These are phyloP conservation scores for Glossophaga mutica DNA, from an alignment of 2,797 vertebrate genomes.

Conservation along the genomic window DNA sequence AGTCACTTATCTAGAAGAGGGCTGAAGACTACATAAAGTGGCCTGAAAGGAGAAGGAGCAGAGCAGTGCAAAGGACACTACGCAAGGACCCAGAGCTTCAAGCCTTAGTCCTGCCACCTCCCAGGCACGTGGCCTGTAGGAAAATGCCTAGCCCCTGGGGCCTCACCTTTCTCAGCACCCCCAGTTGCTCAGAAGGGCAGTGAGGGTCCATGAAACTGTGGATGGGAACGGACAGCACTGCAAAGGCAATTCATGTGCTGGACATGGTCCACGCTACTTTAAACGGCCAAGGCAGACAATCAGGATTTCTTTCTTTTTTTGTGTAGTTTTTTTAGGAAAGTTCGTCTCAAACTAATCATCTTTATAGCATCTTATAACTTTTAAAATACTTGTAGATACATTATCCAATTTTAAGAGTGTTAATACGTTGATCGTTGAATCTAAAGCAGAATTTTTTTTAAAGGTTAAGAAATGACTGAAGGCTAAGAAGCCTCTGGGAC, in stretches of 20 bases:
- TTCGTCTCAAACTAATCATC: background rate
- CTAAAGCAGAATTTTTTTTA: background rate
- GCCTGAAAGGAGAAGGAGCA: background rate
- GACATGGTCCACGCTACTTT: rapidly evolving
- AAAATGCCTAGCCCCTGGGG: background rate
- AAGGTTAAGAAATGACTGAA: background rate
- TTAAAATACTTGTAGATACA: background rate
- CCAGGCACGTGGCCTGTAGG: background rate
- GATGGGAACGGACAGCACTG: background rate
- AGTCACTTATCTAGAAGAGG: constrained; percentile 47
- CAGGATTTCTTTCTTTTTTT: background rate
- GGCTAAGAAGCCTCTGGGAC: too few species aligned
- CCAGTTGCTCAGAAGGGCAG: rapidly evolving
- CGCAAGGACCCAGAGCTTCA: background rate
- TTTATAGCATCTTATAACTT: background rate
- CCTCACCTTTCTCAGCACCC: background rate
- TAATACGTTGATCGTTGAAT: background rate
- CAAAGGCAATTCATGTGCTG: background rate
- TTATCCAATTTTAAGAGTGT: background rate
- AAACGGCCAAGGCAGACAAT: background rate
- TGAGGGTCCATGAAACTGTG: background rate
- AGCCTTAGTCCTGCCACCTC: background rate
- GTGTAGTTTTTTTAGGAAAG: background rate
- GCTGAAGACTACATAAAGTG: background rate
- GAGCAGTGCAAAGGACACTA: background rate